phyloP scores from a whole-genome alignment of 2,888 invertebrate genomes.

The Spicauda simplicius region DNA sequence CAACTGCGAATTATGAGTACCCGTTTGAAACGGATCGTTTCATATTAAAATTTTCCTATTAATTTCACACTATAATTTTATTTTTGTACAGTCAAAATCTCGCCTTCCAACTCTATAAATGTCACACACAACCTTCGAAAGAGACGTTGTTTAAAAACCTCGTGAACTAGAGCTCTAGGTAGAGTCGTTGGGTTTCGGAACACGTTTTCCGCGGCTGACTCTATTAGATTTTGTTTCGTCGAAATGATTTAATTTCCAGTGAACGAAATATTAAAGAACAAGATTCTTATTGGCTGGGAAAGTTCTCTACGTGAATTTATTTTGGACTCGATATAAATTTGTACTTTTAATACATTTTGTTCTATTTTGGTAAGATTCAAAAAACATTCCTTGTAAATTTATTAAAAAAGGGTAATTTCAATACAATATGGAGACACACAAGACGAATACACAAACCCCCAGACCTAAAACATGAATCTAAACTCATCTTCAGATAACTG shows the following conservation, averaged over 20 bases:
- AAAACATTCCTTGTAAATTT: too few relatives aligned
- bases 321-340: background rate
- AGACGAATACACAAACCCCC: too few relatives aligned
- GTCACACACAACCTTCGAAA: background rate
- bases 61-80: too few relatives aligned
- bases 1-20: too few relatives aligned
- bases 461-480: too few relatives aligned
- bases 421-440: too few relatives aligned
- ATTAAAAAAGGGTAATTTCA: too few relatives aligned
- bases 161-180: background rate
- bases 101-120: background rate
- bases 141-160: constrained; percentile 3
- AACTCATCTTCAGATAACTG: too few relatives aligned
- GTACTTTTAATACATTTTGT: background rate
- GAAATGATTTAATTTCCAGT: constrained; percentile 30
- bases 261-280: constrained; percentile 17
- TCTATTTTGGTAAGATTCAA: too few relatives aligned
- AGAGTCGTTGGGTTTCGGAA: constrained; percentile 5
- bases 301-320: background rate
- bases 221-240: constrained; percentile 31
- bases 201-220: constrained; percentile 24
- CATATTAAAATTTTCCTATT: too few relatives aligned
- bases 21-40: too few relatives aligned
- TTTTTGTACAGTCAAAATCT: too few relatives aligned
- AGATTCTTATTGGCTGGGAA: constrained; percentile 15